Evolutionary conservation across 2,888 invertebrate genomes (phyloP).

Genomic region (Sinotaia quadrata): DNA sequence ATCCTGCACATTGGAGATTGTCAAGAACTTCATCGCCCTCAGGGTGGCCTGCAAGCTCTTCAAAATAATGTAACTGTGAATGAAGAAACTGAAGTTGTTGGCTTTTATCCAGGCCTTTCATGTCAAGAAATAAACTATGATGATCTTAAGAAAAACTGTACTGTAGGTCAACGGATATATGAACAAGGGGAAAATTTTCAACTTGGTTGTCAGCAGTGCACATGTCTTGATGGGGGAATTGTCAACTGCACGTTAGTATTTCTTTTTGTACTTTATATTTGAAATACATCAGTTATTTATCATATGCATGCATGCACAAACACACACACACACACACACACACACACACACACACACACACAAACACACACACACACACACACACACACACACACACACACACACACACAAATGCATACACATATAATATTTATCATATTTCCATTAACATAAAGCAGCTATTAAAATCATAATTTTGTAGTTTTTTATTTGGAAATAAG

Average conservation of each 20-base stretch:
- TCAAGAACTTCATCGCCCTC: constrained; percentile 37
- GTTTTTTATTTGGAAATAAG: too few species aligned
- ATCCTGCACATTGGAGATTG: constrained; percentile 36
- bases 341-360: too few species aligned
- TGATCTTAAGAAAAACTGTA: constrained; percentile 45
- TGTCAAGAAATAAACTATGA: constrained; percentile 59
- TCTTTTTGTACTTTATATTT: too few species aligned
- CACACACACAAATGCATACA: too few species aligned
- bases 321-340: too few species aligned
- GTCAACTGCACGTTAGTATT: constrained; percentile 58
- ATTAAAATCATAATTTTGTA: too few species aligned
- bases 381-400: too few species aligned
- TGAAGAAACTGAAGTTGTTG: constrained; percentile 38
- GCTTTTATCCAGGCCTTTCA: constrained; percentile 44
- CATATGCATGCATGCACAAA: too few species aligned
- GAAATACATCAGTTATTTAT: too few species aligned
- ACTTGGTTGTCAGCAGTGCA: constrained; percentile 61
- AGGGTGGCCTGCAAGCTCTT: constrained; percentile 30
- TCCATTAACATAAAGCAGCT: too few species aligned
- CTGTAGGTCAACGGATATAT: constrained; percentile 49
- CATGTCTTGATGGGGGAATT: constrained; percentile 53
- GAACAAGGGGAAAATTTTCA: constrained; percentile 46
- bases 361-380: too few species aligned
- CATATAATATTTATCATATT: too few species aligned
- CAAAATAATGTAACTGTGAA: not conserved